Conservation (phyloP, 2,797 vertebrate genomes). For the Enteromius treurensis region DNA sequence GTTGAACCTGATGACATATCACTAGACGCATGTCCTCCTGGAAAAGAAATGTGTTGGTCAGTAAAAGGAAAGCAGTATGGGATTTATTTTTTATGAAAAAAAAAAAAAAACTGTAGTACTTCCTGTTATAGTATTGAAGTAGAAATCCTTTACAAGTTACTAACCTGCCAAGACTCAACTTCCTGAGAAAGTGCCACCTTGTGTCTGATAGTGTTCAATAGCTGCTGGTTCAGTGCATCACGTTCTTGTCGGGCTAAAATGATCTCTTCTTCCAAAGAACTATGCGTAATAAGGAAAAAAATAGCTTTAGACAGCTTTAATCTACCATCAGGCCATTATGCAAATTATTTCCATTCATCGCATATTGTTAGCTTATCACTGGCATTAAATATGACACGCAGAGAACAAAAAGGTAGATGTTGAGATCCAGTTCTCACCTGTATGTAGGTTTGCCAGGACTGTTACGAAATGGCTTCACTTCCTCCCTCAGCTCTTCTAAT, state of each 20-base stretch:
- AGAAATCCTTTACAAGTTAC: slow-evolving; percentile 9
- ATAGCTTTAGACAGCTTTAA: background rate
- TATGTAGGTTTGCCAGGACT: slow-evolving; percentile 71
- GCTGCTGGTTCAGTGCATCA: slow-evolving; percentile 80
- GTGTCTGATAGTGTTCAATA: slow-evolving; percentile 82
- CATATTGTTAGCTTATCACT: slow-evolving; percentile 7
- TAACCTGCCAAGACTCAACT: slow-evolving; percentile 84
- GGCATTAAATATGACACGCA: background rate
- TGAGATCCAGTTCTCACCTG: slow-evolving; percentile 65
- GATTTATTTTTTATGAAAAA: background rate
- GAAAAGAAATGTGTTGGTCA: slow-evolving; percentile 6
- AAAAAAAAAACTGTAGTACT: background rate
- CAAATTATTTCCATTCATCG: background rate
- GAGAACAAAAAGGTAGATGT: background rate
- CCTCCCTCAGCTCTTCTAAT: slow-evolving; percentile 68
- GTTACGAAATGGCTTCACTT: slow-evolving; percentile 68
- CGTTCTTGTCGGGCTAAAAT: slow-evolving; percentile 70
- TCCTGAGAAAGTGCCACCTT: slow-evolving; percentile 82
- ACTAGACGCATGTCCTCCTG: slow-evolving; percentile 84
- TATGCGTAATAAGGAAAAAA: slow-evolving; percentile 43
- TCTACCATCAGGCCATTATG: background rate
- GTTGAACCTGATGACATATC: slow-evolving; percentile 78
- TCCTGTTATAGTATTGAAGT: background rate
- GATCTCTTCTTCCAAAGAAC: slow-evolving; percentile 74
- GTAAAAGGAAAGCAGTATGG: background rate